These are phyloP conservation scores for Drosophila ezoana DNA, from an alignment of 2,888 invertebrate genomes.

Conservation along the genomic window DNA sequence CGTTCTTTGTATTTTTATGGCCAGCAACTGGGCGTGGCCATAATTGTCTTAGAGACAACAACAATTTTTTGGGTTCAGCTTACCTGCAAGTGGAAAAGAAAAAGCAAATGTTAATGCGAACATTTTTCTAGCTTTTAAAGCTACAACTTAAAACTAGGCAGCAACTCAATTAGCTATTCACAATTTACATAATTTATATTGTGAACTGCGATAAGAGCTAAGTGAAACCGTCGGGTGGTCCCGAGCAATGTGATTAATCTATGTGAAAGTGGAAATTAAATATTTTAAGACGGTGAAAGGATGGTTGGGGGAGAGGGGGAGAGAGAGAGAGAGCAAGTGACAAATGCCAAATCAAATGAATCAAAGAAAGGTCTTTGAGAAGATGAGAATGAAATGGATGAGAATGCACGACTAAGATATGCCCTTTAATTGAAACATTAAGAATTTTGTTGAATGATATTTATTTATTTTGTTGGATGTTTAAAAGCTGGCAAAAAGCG, in stretches of 20 bases:
- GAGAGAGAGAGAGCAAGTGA: conserved; percentile 21
- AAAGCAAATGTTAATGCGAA: conserved; percentile 39
- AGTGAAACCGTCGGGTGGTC: conserved; percentile 31
- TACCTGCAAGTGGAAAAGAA: conserved; percentile 47
- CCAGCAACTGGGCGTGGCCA: conserved; percentile 65
- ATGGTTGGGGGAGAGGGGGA: neutral
- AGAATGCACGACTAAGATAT: neutral
- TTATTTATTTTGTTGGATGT: too few species aligned
- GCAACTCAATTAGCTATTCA: conserved; percentile 42
- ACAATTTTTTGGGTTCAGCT: conserved; percentile 30
- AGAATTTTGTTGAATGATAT: neutral
- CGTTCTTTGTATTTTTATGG: conserved; percentile 41
- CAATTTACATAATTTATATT: conserved; percentile 24
- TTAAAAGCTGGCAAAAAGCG: too few species aligned
- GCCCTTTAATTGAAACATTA: neutral
- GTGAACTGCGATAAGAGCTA: conserved; percentile 11
- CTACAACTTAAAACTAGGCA: neutral
- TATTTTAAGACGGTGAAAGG: conserved; percentile 14
- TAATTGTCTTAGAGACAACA: conserved; percentile 52
- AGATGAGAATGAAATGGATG: neutral
- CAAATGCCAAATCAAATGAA: conserved; percentile 42
- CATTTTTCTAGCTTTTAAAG: conserved; percentile 10
- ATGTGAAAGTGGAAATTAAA: conserved; percentile 64
- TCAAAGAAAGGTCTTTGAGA: conserved; percentile 4
- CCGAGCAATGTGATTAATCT: conserved; percentile 34